phyloP scores from a whole-genome alignment of 1,140 invertebrate genomes.

The Euschistus heros region DNA sequence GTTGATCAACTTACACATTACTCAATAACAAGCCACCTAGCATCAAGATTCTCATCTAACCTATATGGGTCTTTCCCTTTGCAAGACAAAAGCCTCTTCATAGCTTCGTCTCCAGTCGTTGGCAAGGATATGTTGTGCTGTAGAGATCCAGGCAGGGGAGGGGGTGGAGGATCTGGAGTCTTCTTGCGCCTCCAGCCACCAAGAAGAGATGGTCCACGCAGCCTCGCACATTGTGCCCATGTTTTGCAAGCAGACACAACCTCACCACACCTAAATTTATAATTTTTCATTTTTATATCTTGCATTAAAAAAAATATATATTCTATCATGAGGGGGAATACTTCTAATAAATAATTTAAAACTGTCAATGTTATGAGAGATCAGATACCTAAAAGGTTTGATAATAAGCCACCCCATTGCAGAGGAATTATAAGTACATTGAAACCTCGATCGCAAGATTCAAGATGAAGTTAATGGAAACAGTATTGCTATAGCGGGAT shows the following conservation, averaged over 20 bases:
- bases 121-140: constrained; percentile 73
- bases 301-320: no score
- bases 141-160: constrained; percentile 42
- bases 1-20: neutral
- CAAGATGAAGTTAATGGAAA: no score
- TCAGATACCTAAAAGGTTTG: no score
- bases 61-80: constrained; percentile 92
- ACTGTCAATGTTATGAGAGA: no score
- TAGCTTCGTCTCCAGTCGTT: constrained; percentile 83
- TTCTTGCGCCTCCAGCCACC: neutral
- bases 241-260: neutral
- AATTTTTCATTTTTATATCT: no score
- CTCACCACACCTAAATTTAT: constrained; percentile 1
- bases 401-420: no score
- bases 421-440: no score
- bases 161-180: constrained; percentile 3
- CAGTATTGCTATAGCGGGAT: no score
- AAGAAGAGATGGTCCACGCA: neutral
- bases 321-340: no score
- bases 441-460: no score
- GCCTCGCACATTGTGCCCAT: constrained; percentile 1
- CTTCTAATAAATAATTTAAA: no score
- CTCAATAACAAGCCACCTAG: constrained; percentile 4
- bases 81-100: constrained; percentile 80
- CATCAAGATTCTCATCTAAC: constrained; percentile 35